These are phyloP conservation scores for Mactromeris polynyma DNA, from an alignment of 2,888 invertebrate species.

Conservation along the genomic window DNA sequence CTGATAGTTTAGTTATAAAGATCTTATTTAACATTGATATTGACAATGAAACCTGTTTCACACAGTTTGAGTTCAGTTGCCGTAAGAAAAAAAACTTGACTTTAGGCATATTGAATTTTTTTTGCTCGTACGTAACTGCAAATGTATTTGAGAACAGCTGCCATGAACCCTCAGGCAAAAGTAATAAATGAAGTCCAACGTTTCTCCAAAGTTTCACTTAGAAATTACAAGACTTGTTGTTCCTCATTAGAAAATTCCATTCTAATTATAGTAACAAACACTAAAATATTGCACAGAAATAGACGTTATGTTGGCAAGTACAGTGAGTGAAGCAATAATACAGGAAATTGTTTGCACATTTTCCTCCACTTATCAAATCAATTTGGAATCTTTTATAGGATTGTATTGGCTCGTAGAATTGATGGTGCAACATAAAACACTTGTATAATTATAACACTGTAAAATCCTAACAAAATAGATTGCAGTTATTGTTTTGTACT, in stretches of 20 bases:
- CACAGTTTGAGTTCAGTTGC: background rate
- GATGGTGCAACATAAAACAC: no score
- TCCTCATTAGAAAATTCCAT: background rate
- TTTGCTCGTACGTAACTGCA: no score
- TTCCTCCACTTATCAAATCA: background rate
- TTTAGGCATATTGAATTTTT: background rate
- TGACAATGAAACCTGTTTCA: constrained; percentile 9
- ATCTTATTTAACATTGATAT: background rate
- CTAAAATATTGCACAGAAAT: background rate
- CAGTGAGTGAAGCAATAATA: background rate
- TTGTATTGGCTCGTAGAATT: background rate
- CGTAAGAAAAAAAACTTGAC: background rate
- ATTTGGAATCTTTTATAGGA: background rate
- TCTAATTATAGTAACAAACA: background rate
- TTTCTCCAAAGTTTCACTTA: background rate
- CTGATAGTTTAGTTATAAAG: background rate
- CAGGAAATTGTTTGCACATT: constrained; percentile 8
- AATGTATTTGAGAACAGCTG: background rate
- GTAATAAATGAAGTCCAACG: background rate
- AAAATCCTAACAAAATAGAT: no score
- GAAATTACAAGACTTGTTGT: background rate
- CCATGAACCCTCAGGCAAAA: background rate
- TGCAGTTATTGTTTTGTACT: no score
- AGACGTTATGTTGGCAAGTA: constrained; percentile 1
- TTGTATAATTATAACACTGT: no score